Evolutionary conservation across 2,797 vertebrate genomes (phyloP).

Genomic region (Phalloptychus januarius): DNA sequence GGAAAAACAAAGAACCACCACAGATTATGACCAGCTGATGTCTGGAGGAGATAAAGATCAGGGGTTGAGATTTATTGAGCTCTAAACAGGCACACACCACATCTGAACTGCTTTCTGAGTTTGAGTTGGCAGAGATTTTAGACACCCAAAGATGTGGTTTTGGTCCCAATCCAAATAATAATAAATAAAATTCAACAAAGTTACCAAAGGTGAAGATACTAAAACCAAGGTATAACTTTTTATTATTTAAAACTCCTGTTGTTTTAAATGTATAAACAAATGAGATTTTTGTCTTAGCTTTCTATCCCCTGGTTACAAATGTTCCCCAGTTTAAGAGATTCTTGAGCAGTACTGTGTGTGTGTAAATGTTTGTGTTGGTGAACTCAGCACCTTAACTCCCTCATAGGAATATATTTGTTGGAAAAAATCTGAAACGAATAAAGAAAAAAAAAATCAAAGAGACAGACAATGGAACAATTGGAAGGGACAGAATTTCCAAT

Average conservation of each 20-base stretch:
- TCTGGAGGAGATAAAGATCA: not conserved
- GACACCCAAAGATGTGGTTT: not conserved
- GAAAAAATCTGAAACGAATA: not conserved
- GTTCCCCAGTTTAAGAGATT: constrained; percentile 60
- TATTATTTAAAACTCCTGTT: not conserved
- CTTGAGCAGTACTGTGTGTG: not conserved
- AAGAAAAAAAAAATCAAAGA: not conserved
- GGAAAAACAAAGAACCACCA: not conserved
- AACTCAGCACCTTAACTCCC: constrained; percentile 21
- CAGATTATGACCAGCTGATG: not conserved
- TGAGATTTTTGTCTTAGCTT: constrained; percentile 51
- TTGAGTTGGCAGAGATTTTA: not conserved
- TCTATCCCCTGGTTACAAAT: constrained; percentile 33
- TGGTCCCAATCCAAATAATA: not conserved
- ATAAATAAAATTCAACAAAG: not conserved
- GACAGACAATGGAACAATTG: not conserved
- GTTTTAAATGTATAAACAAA: constrained; percentile 36
- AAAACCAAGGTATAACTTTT: not conserved
- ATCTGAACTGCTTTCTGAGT: not conserved
- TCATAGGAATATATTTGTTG: constrained; percentile 30
- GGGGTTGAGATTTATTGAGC: not conserved
- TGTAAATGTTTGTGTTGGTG: constrained; percentile 18
- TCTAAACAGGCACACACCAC: not conserved
- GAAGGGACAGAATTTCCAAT: not conserved
- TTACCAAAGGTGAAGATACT: not conserved